Conservation (phyloP, 2,113 vertebrate species). For the Cephalopterus ornatus region DNA sequence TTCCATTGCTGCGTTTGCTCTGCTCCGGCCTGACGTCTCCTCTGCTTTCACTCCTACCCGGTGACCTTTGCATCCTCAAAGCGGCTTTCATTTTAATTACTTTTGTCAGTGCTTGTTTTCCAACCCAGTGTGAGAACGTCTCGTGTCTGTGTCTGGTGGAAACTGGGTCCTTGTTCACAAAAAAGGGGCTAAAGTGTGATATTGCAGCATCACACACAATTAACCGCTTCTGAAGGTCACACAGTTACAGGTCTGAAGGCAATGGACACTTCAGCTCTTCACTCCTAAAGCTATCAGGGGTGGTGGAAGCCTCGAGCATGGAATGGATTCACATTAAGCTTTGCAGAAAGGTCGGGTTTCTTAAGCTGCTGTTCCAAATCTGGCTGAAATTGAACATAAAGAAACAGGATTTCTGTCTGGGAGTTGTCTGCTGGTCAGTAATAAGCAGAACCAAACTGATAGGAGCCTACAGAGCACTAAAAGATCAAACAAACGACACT, state of each 20-base stretch:
- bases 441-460: neutral
- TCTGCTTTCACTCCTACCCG: conserved; percentile 17
- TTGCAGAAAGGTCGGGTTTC: neutral
- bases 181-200: neutral
- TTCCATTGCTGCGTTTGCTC: conserved; percentile 49
- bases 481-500: neutral
- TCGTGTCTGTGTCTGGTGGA: neutral
- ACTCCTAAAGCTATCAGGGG: neutral
- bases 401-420: neutral
- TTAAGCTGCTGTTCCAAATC: neutral
- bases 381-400: neutral
- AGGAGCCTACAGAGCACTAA: neutral
- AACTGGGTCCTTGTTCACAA: neutral
- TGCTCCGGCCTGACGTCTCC: neutral
- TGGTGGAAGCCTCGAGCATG: neutral
- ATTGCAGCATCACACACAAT: neutral
- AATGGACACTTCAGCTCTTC: neutral
- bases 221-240: neutral
- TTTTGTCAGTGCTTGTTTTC: neutral
- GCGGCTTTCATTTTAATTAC: neutral
- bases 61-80: neutral
- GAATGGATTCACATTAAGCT: neutral
- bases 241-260: neutral
- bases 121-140: neutral
- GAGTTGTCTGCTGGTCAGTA: neutral